Evolutionary conservation across 2,888 invertebrate species (phyloP), one percentile per base, ranked within the genome.

Genomic region (Exephanes ischioxanthus): DNA sequence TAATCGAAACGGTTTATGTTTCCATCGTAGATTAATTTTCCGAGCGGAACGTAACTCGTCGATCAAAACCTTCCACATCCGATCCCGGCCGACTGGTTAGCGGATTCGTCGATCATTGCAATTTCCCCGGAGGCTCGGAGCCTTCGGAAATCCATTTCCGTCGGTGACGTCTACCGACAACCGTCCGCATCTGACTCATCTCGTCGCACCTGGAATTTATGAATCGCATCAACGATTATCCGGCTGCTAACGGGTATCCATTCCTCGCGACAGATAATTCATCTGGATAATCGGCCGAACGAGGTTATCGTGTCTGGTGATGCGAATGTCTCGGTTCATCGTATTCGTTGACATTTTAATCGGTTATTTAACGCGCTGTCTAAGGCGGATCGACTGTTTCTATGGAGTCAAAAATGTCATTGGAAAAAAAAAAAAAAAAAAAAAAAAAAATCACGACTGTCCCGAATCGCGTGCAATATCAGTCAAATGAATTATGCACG

Each of bases 71-170:
- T 75, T 53, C 63, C 82, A 79, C 66, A 71, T 84, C 79, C 76
- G 75, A 16, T 63, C 55, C 63, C 45, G 30, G 63, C 41, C 48
- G 22, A 37, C 81, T 26, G 87, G 86, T 86, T 86, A 83, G 86
- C 86, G 68, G 80, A 68, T 75, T 71, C 67, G 73, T 84, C 78
- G 86, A 86, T 87, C 82, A 83, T 84, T 68, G 80, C 82, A 82
- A 87, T 84, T 85, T 86, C 78, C 84, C 61, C 48, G 68, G 70
- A 73, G 71, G 30, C 45, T n/a, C 37, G 26, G 45, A 37, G 66
- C 79, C 77, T 72, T 87, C 63, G 78, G 76, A 75, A 79, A 81
- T 71, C 83, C 85, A 85, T 85, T 85, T 85, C 87, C 85, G 83
- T 19, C 66, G 30, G 77, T 67, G 72, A 83, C 77, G 68, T 77